Percentiles rank a stretch among this genome's conserved stretches.
Evolutionary conservation across 1,140 invertebrate genomes (phyloP).

Genomic region (Globodera rostochiensis): DNA sequence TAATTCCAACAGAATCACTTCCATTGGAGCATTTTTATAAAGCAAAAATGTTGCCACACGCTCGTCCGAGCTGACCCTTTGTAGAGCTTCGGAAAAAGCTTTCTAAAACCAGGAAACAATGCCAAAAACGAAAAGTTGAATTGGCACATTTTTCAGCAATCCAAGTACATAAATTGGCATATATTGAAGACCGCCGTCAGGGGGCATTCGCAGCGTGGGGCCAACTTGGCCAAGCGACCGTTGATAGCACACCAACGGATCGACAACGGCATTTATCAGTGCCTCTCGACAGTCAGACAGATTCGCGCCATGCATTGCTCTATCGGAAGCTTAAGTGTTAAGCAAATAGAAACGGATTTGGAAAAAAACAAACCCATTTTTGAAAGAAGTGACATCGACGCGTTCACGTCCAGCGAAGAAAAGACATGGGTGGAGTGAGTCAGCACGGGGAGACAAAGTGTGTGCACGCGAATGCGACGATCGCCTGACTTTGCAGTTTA

Average conservation of each 20-base stretch:
- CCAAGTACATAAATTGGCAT: conserved; percentile 86
- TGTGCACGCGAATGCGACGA: conserved; percentile 93
- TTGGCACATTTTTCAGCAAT: conserved; percentile 84
- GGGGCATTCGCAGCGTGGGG: conserved; percentile 69
- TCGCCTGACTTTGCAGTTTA: conserved; percentile 73
- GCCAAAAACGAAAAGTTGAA: conserved; percentile 39
- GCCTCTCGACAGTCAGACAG: conserved; percentile 91
- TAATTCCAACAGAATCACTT: conserved; percentile 79
- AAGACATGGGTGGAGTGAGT: conserved; percentile 82
- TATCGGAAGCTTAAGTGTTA: conserved; percentile 80
- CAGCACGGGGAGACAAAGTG: conserved; percentile 86
- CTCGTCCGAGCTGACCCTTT: conserved; percentile 78
- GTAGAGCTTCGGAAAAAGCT: conserved; percentile 42
- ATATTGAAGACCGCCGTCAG: conserved; percentile 76
- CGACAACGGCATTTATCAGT: conserved; percentile 88
- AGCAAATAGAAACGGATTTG: neutral
- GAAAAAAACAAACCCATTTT: conserved; percentile 57
- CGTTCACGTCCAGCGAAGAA: conserved; percentile 89
- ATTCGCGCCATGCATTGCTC: conserved; percentile 78
- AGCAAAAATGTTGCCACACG: conserved; percentile 88
- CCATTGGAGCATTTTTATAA: conserved; percentile 84
- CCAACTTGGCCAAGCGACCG: conserved; percentile 67
- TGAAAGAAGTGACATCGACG: conserved; percentile 78
- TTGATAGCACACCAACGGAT: conserved; percentile 82
- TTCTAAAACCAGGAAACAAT: conserved; percentile 45